phyloP scores from a whole-genome alignment of 2,113 vertebrate species.

The Nannobrachium achirus region DNA sequence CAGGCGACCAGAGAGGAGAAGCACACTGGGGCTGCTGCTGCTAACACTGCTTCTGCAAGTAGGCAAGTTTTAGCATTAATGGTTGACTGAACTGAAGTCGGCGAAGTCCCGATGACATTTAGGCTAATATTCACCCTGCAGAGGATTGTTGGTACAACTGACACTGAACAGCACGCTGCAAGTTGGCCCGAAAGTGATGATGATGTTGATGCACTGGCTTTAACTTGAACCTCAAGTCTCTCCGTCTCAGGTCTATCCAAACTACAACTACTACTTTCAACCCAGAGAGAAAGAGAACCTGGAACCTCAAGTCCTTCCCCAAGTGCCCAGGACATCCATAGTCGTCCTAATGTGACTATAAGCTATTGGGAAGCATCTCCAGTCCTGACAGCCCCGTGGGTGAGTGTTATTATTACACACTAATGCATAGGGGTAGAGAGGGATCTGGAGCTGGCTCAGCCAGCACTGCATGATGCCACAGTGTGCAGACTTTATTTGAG shows the following conservation, averaged over 20 bases:
- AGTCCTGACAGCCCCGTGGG: slow-evolving; percentile 68
- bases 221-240: slow-evolving; percentile 44
- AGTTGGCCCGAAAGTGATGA: slow-evolving; percentile 40
- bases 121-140: slow-evolving; percentile 23
- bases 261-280: slow-evolving; percentile 60
- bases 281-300: slow-evolving; percentile 38
- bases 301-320: slow-evolving; percentile 53
- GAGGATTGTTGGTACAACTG: slow-evolving; percentile 29
- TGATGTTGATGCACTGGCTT: slow-evolving; percentile 28
- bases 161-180: slow-evolving; percentile 33
- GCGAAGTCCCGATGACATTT: slow-evolving; percentile 14
- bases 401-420: slow-evolving; percentile 46
- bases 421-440: not conserved
- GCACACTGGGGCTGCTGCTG: slow-evolving; percentile 56
- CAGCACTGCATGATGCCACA: too few species aligned
- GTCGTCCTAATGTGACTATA: slow-evolving; percentile 58
- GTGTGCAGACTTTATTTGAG: too few species aligned
- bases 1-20: slow-evolving; percentile 64
- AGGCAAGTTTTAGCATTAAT: slow-evolving; percentile 49
- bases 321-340: slow-evolving; percentile 59
- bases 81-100: slow-evolving; percentile 67
- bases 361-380: slow-evolving; percentile 47
- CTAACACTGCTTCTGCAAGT: slow-evolving; percentile 38
- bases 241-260: slow-evolving; percentile 70
- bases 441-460: too few species aligned